These are phyloP conservation scores for Lates calcarifer DNA, from an alignment of 2,113 vertebrate species.

Conservation along the genomic window DNA sequence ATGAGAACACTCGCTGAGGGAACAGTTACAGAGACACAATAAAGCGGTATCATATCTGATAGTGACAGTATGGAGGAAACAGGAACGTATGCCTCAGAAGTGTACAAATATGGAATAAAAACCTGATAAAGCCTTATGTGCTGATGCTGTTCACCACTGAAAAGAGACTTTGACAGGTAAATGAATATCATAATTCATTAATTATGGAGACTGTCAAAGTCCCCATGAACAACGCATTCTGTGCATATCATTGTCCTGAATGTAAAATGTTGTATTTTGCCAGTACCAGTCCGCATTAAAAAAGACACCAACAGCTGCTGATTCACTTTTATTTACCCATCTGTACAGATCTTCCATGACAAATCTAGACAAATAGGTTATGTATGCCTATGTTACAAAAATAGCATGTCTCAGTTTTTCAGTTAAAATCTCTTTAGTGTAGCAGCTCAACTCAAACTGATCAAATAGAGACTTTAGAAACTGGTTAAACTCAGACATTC, in stretches of 20 bases:
- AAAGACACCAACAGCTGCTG: slow-evolving; percentile 1
- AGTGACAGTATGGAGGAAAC: too few species aligned
- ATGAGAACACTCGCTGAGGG: too few species aligned
- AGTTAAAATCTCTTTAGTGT: slow-evolving; percentile 15
- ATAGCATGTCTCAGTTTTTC: slow-evolving; percentile 46
- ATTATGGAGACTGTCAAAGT: background rate
- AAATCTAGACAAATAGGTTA: slow-evolving; percentile 47
- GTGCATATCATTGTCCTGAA: background rate
- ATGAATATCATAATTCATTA: too few species aligned
- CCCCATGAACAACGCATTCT: background rate
- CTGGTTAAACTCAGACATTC: slow-evolving; percentile 27
- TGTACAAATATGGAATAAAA: too few species aligned
- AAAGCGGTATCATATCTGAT: too few species aligned
- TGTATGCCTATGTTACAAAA: slow-evolving; percentile 59
- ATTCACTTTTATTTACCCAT: slow-evolving; percentile 55
- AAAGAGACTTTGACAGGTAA: too few species aligned
- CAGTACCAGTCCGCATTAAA: background rate
- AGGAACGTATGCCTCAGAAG: too few species aligned
- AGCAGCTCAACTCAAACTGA: slow-evolving; percentile 13
- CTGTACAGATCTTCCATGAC: slow-evolving; percentile 47
- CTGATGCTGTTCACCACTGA: background rate
- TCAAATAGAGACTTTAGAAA: slow-evolving; percentile 30
- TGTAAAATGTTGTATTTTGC: background rate
- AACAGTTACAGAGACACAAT: too few species aligned
- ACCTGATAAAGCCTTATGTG: too few species aligned